Conservation (phyloP, 2,113 vertebrate genomes). For the Alouatta palliata region DNA sequence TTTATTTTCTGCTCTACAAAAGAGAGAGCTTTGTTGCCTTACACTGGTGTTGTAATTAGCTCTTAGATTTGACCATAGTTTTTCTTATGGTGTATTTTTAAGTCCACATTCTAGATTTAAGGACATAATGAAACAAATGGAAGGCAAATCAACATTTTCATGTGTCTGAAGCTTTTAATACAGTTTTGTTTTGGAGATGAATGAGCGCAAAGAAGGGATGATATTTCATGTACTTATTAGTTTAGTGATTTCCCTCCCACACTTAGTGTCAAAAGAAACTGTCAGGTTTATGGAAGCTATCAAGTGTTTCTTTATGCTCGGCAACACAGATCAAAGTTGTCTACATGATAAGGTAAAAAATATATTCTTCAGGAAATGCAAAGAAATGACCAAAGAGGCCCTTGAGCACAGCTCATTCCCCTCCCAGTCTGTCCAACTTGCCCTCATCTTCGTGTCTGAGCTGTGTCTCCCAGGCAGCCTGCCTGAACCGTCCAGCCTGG, state of each 20-base stretch:
- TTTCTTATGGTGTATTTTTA: neutral
- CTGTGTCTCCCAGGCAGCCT: neutral
- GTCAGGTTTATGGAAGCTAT: neutral
- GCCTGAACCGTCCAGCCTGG: neutral
- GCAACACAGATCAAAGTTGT: neutral
- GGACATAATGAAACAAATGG: neutral
- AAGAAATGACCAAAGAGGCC: neutral
- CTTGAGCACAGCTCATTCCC: neutral
- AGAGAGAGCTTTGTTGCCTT: neutral
- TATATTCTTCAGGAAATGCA: neutral
- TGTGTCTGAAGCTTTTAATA: neutral
- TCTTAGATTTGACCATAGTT: neutral
- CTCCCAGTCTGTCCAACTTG: rapidly evolving
- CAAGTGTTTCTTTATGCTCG: neutral
- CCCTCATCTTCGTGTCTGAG: neutral
- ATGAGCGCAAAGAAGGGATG: neutral
- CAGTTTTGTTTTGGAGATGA: neutral
- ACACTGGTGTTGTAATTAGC: neutral
- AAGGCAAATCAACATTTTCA: neutral
- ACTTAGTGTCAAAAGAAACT: neutral
- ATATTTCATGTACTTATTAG: neutral
- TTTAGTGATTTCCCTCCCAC: neutral
- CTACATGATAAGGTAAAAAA: neutral
- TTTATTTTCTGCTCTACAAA: neutral
- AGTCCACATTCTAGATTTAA: neutral